A percentile compares a stretch with the other conserved stretches of the same genome.
These are phyloP conservation scores for Linyphia triangularis DNA, from an alignment of 2,888 invertebrate species.

Conservation along the genomic window DNA sequence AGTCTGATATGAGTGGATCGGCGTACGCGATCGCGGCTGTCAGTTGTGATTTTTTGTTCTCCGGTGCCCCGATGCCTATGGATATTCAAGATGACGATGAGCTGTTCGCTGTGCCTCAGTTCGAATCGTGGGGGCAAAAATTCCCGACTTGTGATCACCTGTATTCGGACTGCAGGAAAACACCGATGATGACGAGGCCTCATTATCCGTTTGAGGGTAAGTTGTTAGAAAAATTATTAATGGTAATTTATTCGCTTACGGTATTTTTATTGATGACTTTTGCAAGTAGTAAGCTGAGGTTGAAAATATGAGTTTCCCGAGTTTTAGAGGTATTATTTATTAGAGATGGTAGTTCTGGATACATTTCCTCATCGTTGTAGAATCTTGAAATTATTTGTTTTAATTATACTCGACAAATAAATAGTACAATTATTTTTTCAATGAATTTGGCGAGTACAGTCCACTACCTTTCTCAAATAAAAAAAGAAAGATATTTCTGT, in stretches of 20 bases:
- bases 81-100: conserved; percentile 20
- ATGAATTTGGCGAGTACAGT: no score
- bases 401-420: no score
- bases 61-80: conserved; percentile 5
- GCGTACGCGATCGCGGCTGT: background rate
- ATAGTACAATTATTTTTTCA: no score
- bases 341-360: no score
- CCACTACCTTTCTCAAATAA: no score
- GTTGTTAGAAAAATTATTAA: background rate
- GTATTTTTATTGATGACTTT: background rate
- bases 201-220: conserved; percentile 23
- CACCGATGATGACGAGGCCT: background rate
- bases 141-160: conserved; percentile 5
- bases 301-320: no score
- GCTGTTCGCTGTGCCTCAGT: background rate
- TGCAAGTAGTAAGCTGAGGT: no score
- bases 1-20: conserved; percentile 12
- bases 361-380: no score
- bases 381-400: no score
- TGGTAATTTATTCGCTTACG: background rate
- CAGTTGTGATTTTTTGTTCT: conserved; percentile 4
- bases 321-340: no score
- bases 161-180: conserved; percentile 29
- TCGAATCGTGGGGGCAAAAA: conserved; percentile 4
- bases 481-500: no score